Base-by-base conservation (phyloP, 2,113 vertebrate genomes). In the Amblyornis subalaris region DNA sequence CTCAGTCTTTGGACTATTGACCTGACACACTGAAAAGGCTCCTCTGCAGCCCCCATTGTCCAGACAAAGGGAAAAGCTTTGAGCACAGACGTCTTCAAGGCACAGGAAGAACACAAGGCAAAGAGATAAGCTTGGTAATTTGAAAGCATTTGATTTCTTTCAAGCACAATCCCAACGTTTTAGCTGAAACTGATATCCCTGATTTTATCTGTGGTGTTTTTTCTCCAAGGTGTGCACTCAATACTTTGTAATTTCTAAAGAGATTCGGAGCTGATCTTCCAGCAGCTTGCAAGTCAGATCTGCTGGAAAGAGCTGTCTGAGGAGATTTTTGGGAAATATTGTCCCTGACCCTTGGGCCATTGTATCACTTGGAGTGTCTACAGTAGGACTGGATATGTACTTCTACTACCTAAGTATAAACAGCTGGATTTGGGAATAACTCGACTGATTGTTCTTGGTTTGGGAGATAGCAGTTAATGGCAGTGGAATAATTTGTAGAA, bases 71-170 rank as follows among this genome's bases (percentile, higher is more conserved):
- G 72, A 89, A 85, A 94, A 81, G 72, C 92, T 93, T 65, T 91
- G 84, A 91, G 92, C 64, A 38, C 79, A 86, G 60, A 50, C 3
- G 6, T 71, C 85, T 91, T 95, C 83, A 79, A 96, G 93, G 91
- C 88, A 87, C 50, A 86, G 91, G 67, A 87, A 83, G 79, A 90
- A 83, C 87, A 95, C 74, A 80, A 85, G 90, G 72, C 75, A 42
- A 61, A 85, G 88, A 96, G 94, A 97, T 96, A 95, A 96, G 72
- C 66, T 84, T n/a, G 54, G 66, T 71, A 48, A 93, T 89, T 77
- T 79, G 44, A 89, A 93, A 69, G 69, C 72, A 38, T 91, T 89
- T 96, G 78, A 33, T 96, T 96, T 92, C 83, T 90, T 84, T 72
- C 54, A n/a, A 94, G 91, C 80, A 88, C 71, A 94, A 62, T 95